phyloP scores from a whole-genome alignment of 2,888 invertebrate genomes.

The Eristalinus sepulchralis region DNA sequence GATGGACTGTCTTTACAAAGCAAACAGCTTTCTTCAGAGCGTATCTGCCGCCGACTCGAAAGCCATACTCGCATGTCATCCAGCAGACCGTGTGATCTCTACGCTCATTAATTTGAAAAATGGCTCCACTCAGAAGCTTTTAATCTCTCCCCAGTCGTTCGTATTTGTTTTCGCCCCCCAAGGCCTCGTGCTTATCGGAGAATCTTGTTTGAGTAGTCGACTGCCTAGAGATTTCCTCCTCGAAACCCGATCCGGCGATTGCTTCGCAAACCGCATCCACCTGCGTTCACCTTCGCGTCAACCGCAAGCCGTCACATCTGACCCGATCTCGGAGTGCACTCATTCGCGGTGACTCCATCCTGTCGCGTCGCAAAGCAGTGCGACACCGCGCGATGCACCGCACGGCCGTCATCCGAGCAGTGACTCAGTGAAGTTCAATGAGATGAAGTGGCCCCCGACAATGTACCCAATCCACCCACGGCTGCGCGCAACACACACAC shows the following conservation, averaged over 20 bases:
- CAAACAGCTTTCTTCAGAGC: neutral
- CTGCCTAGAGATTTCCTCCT: slow-evolving; percentile 14
- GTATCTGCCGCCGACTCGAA: neutral
- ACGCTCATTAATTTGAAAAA: slow-evolving; percentile 28
- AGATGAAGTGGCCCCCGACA: slow-evolving; percentile 17
- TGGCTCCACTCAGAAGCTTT: neutral
- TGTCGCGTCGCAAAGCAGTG: neutral
- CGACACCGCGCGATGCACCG: slow-evolving; percentile 28
- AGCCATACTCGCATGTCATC: neutral
- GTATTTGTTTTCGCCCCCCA: neutral
- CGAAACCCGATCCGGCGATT: slow-evolving; percentile 33
- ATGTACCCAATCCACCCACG: neutral
- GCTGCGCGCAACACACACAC: neutral
- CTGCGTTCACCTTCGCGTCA: slow-evolving; percentile 19
- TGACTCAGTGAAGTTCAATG: slow-evolving; percentile 44
- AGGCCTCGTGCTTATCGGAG: neutral
- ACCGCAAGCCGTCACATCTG: slow-evolving; percentile 48
- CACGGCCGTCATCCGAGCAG: slow-evolving; percentile 7
- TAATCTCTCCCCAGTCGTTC: neutral
- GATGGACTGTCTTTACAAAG: neutral
- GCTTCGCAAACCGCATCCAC: slow-evolving; percentile 46
- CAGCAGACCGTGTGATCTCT: slow-evolving; percentile 8
- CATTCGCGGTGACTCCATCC: slow-evolving; percentile 17
- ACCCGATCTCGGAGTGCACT: slow-evolving; percentile 45
- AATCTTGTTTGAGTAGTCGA: neutral